Base-by-base conservation (phyloP, 1,140 invertebrate genomes). In the Artemia franciscana region DNA sequence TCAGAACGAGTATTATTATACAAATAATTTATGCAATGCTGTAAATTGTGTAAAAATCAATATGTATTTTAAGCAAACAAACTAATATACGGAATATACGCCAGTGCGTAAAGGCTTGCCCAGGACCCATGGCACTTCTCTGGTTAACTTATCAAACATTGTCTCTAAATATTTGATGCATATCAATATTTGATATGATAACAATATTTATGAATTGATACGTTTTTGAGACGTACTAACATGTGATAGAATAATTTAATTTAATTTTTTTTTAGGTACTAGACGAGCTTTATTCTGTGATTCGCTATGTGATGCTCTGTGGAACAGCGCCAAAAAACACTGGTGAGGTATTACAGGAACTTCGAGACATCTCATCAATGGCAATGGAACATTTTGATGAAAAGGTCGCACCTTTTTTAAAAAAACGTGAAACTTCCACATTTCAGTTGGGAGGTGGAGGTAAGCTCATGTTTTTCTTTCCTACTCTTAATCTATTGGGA, bases 321-420 rank as follows among this genome's bases (percentile, higher is more conserved):
- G 77, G 78, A 61, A 80, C 78, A 5, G 82, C 83, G 3, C 82
- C 87, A 1, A 75, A 85, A 18, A 80, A 86, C 0, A 86, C 90
- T 69, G 58, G 57, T 12, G 88, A 91, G 71, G 80, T 91, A 2
- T 74, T 93, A 0, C 86, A 91, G 71, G 90, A 92, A 70, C 69
- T 93, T 1, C 73, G 89, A 1, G 91, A 94, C 69, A 88, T 93
- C 61, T 91, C 88, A 12, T 91, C 88, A 25, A 94, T 94, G 91
- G 90, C 90, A 0, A 94, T 93, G 77, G 91, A 95, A 70, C 87
- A 94, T 73, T 95, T 95, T 75, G 90, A 93, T 71, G 90, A 94
- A 67, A 84, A 89, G 69, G 88, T 94, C 66, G 73, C 82, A 12
- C 39, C 39, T 1, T 51, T 51, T 12, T 18, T 51, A 2, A 51